Evolutionary conservation across 1,140 invertebrate genomes (phyloP).

Genomic region (Gonioctena quinquepunctata): DNA sequence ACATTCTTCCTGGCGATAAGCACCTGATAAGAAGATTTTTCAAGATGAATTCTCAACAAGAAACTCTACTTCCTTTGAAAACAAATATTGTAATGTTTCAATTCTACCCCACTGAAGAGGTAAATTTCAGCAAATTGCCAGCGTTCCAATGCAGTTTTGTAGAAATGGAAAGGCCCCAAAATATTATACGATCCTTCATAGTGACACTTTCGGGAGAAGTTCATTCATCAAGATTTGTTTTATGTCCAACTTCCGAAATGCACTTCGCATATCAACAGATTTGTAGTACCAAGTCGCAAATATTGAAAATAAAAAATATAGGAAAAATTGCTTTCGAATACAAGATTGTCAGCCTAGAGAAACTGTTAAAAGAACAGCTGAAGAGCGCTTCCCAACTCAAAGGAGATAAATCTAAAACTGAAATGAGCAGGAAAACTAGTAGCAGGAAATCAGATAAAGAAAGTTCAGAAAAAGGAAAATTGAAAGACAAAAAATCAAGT

Average conservation of each 20-base stretch:
- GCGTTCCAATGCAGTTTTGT: constrained; percentile 20
- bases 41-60: neutral
- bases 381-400: too few relatives aligned
- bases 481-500: too few relatives aligned
- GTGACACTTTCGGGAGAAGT: constrained; percentile 20
- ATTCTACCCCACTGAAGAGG: constrained; percentile 9
- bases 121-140: constrained; percentile 12
- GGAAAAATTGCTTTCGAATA: constrained; percentile 46
- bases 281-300: constrained; percentile 23
- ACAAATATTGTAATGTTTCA: neutral
- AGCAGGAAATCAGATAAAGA: too few relatives aligned
- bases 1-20: neutral
- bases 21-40: constrained; percentile 2
- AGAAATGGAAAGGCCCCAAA: constrained; percentile 9
- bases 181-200: constrained; percentile 9
- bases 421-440: too few relatives aligned
- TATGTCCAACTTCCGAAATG: constrained; percentile 41
- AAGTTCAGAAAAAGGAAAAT: too few relatives aligned
- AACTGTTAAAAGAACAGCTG: neutral
- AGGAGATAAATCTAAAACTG: too few relatives aligned
- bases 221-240: constrained; percentile 32
- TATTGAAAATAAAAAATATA: constrained; percentile 36
- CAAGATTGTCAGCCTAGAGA: neutral
- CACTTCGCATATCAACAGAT: constrained; percentile 43
- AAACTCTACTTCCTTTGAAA: neutral